phyloP scores from a whole-genome alignment of 2,797 vertebrate genomes.

The Intellagama lesueurii region DNA sequence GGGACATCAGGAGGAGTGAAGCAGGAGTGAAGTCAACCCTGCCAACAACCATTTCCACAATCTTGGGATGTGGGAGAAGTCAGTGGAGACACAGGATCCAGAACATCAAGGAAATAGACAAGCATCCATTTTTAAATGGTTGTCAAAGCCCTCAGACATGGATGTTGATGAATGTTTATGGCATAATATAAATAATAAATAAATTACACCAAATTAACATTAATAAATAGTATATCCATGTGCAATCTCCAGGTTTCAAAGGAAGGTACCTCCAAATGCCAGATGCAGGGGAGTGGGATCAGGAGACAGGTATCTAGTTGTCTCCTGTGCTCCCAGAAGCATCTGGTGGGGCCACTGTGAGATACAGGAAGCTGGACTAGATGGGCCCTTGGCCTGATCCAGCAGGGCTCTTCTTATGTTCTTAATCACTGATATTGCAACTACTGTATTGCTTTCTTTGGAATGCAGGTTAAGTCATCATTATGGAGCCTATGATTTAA shows the following conservation, averaged over 20 bases:
- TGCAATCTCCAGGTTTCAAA: too few relatives aligned
- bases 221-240: not conserved
- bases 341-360: too few relatives aligned
- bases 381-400: too few relatives aligned
- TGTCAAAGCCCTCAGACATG: too few relatives aligned
- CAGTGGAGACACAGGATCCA: not conserved
- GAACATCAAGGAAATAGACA: constrained; percentile 3
- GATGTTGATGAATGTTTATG: not conserved
- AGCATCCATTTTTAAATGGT: not conserved
- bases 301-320: too few relatives aligned
- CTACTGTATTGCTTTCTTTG: not conserved
- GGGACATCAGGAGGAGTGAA: not conserved
- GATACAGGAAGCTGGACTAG: too few relatives aligned
- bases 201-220: not conserved
- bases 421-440: not conserved
- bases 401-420: too few relatives aligned
- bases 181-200: not conserved
- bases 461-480: not conserved
- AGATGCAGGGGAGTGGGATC: too few relatives aligned
- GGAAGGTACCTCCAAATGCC: too few relatives aligned
- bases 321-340: too few relatives aligned
- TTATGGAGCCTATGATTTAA: not conserved
- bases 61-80: not conserved
- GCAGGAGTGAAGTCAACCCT: not conserved
- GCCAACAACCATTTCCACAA: not conserved